Base-by-base conservation (phyloP, 2,888 invertebrate genomes). In the Anaspis maculata region DNA sequence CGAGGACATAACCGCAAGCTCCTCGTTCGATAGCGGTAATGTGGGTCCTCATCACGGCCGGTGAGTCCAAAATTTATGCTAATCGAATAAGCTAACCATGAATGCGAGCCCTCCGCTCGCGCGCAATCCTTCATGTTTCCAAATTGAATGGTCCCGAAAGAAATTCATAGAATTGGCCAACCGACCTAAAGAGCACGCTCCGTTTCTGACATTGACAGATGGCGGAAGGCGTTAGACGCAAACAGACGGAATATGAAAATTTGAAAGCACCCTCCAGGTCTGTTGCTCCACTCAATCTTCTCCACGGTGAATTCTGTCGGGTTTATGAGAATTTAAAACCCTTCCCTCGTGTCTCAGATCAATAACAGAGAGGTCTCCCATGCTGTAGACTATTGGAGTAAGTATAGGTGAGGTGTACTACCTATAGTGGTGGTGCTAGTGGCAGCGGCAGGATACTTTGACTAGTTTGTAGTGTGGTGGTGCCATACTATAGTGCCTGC, bases 11-110 rank as follows among this genome's bases (percentile, higher is more conserved):
- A 78, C 77, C 41, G 87, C 89, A 49, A 88, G 86, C 64, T 88
- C 89, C 30, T 83, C 84, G 51, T 88, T 85, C 70, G 84, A 90
- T 69, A 76, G 77, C 56, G 81, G 80, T 57, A 85, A 83, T 65
- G 89, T 89, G 44, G 89, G 88, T 52, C 87, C 90, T 36, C 81
- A 83, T 54, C 81, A 84, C 63, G 87, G 83, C 64, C 79, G 91
- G 90, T 88, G 64, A 70, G 70, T 53, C 23, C 34, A 32, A 50
- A 49, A 49, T 48, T 45, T 54, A 56, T 54, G 52, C 52, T 52
- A 54, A 55, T 55, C 48, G 45, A 56, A 52, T 52, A 48, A 54
- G 44, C 41, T 44, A 42, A 43, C 44, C 40, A 39, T 39, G 50
- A 49, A 48, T 42, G 39, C 41, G 32, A 21, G 30, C 44, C 35